Base-by-base conservation (phyloP, 2,888 invertebrate species). In the Leistus spinibarbis region DNA sequence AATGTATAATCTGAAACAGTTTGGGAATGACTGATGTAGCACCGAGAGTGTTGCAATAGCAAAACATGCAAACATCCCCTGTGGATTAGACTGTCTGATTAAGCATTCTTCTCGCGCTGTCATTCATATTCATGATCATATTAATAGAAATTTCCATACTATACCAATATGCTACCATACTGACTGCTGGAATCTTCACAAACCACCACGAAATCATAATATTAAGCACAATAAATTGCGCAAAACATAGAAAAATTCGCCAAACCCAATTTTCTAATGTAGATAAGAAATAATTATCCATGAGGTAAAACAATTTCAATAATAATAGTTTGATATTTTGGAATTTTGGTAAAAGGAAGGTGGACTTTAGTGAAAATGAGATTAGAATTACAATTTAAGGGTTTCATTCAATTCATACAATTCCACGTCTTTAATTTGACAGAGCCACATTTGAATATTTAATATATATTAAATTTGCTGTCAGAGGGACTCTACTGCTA, bases 41-140 rank as follows among this genome's bases (percentile, higher is more conserved):
- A n/a, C 13, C 40, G 13, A 40, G 40, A 40, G 20, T 56, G 72
- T 66, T 72, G 63, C 65, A 19, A 56, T 56, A 60, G 65, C 65
- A 66, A 65, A 72, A 72, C 72, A 66, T 65, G 65, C 72, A 72
- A 72, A 72, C 72, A 72, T 65, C 65, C 57, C 57, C 57, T 72
- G 56, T 20, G 69, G 17, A 60, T 60, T 16, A 60, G 13, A 19
- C 24, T 54, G 19, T 62, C 73, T 73, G 73, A 73, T 73, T 73
- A 73, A 67, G 60, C 67, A 73, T 73, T 73, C 73, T 73, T 73
- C 67, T 67, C 64, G 17, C 56, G 54, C 22, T 23, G 66, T 20
- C 19, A 24, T 64, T 71, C 72, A 72, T 72, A 72, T 72, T 72
- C 72, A 65, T 66, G 57, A 66, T 40, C 27, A 65, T 65, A 66